Evolutionary conservation across 2,888 invertebrate genomes (phyloP).

Genomic region (Leptinotarsa haldemani): DNA sequence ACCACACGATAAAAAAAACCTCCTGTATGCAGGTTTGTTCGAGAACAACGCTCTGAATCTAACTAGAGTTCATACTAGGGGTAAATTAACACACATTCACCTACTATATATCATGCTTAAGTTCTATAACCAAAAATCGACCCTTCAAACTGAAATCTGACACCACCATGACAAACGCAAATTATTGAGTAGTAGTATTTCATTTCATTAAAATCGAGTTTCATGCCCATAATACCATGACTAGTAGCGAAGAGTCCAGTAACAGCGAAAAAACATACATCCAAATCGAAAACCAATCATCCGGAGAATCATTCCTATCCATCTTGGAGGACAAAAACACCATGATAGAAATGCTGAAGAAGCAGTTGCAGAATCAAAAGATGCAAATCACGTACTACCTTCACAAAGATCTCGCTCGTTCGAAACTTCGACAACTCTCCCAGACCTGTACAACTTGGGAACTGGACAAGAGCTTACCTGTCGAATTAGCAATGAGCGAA

Average conservation of each 20-base stretch:
- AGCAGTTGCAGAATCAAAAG: constrained; percentile 58
- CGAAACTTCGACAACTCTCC: constrained; percentile 53
- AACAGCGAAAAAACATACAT: constrained; percentile 7
- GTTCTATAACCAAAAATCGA: constrained; percentile 9
- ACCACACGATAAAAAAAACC: too few species aligned
- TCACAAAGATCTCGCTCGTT: constrained; percentile 49
- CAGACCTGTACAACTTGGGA: constrained; percentile 53
- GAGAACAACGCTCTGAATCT: not conserved
- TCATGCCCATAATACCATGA: constrained; percentile 23
- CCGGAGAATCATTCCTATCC: constrained; percentile 43
- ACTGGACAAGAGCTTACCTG: constrained; percentile 54
- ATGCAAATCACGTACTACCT: constrained; percentile 58
- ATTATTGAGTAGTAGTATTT: constrained; percentile 22
- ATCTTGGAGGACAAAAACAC: constrained; percentile 59
- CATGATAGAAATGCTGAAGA: constrained; percentile 52
- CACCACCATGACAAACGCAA: constrained; percentile 16
- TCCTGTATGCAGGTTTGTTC: too few species aligned
- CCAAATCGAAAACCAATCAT: constrained; percentile 16
- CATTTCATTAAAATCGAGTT: constrained; percentile 13
- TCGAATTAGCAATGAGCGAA: constrained; percentile 55
- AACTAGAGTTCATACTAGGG: too few species aligned
- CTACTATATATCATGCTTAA: not conserved
- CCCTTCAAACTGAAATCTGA: constrained; percentile 13
- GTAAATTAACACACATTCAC: not conserved
- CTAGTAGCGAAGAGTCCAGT: not conserved